phyloP scores from a whole-genome alignment of 1,140 invertebrate species.

The Belonocnema kinseyi region DNA sequence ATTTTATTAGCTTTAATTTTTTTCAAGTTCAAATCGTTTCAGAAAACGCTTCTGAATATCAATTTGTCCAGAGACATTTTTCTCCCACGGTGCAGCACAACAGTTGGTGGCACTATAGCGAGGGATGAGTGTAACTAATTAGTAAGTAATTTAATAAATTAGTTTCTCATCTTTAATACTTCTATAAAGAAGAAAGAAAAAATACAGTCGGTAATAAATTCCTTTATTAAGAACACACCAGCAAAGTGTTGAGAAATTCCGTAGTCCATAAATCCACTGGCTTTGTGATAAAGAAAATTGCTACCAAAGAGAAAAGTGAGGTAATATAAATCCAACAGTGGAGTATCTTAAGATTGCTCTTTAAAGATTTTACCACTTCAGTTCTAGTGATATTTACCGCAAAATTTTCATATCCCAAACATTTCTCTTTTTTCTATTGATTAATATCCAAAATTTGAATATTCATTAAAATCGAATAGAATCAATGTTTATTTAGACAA shows the following conservation, averaged over 20 bases:
- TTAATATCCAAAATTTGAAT: too few relatives aligned
- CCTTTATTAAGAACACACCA: conserved; percentile 9
- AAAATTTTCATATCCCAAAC: not conserved
- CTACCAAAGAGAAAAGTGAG: not conserved
- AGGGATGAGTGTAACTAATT: too few relatives aligned
- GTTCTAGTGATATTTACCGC: not conserved
- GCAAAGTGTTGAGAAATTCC: not conserved
- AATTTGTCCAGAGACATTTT: too few relatives aligned
- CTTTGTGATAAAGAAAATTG: conserved; percentile 14
- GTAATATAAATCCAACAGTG: not conserved
- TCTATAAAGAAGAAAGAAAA: not conserved
- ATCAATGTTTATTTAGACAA: too few relatives aligned
- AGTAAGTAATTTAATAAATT: not conserved
- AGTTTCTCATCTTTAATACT: not conserved
- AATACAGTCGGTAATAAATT: not conserved
- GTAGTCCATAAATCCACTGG: not conserved
- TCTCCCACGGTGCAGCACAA: too few relatives aligned
- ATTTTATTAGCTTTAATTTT: too few relatives aligned
- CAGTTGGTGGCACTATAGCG: too few relatives aligned
- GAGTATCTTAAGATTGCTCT: not conserved
- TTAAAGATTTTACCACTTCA: not conserved
- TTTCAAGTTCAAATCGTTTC: too few relatives aligned
- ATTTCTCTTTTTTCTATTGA: not conserved
- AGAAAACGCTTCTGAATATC: too few relatives aligned
- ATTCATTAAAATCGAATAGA: too few relatives aligned